Evolutionary conservation across 2,113 vertebrate species (phyloP), one percentile per base, ranked within the genome.

Genomic region (Dissostichus mawsoni): DNA sequence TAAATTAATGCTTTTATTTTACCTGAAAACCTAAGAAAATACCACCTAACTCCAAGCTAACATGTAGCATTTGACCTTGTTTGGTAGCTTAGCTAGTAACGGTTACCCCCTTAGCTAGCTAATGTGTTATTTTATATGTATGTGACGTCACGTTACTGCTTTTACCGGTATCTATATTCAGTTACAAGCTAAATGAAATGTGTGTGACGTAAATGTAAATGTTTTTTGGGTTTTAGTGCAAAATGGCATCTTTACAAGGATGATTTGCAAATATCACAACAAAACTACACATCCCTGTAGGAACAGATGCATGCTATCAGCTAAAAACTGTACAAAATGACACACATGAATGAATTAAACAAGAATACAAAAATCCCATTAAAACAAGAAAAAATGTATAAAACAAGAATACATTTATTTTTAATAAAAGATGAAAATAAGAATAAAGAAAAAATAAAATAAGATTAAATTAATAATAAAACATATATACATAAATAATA

Each of bases 271-370:
- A 41, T 73, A 51, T 61, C 45, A 33, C 66, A 62, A 61, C 65
- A 71, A 57, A 80, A 74, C 55, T 71, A 51, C 69, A 76, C 58
- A 48, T 86, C 53, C 58, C 70, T 80, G 64, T 10, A 69, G 56
- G 62, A 55, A 11, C 3, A 47, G 33, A 45, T 16, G 16, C 8
- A 17, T 36, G 8, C 36, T 41, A 41, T 41, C 36, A 41, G 36
- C 36, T 41, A 8, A 41, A 41, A 8, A 7, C 36, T 41, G 36
- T 41, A 41, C 29, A 41, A 8, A 8, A 41, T 8, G 1, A 41
- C 36, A 41, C 36, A 7, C 36, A 41, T 41, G 36, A 41, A 41
- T 41, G 36, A 41, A 41, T 41, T 7, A 8, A 41, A 41, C 36
- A 41, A 41, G 36, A 29, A 29, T 41, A 8, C 36, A 41, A 41